A percentile compares a stretch with the other conserved stretches of the same genome.
Evolutionary conservation across 2,113 vertebrate genomes (phyloP).

Genomic region (Chionodraco myersi): DNA sequence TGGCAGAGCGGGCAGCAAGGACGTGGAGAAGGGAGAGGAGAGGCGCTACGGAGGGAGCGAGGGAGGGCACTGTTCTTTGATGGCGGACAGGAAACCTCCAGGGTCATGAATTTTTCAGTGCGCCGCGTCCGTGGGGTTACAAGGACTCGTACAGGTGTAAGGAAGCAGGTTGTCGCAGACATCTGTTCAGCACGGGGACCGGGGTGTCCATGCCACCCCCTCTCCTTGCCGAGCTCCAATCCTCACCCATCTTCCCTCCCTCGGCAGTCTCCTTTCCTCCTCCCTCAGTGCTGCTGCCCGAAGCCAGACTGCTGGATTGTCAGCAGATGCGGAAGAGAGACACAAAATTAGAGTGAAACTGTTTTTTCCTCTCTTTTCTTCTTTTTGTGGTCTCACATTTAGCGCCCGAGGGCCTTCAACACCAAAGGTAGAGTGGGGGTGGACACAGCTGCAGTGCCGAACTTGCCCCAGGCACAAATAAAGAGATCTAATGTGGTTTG

Average conservation of each 20-base stretch:
- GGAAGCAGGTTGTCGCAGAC: conserved; percentile 89
- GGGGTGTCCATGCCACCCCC: conserved; percentile 75
- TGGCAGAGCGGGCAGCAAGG: conserved; percentile 22
- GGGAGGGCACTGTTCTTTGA: conserved; percentile 80
- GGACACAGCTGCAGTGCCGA: conserved; percentile 95
- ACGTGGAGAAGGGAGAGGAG: conserved; percentile 10
- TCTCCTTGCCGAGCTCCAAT: conserved; percentile 15
- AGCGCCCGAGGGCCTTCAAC: conserved; percentile 90
- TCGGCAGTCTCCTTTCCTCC: conserved; percentile 4
- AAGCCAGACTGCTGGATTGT: conserved; percentile 86
- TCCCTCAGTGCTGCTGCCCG: conserved; percentile 72
- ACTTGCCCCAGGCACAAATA: conserved; percentile 94
- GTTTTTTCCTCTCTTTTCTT: conserved; percentile 59
- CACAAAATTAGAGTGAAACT: conserved; percentile 62
- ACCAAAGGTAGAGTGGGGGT: conserved; percentile 93
- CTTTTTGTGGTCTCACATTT: conserved; percentile 87
- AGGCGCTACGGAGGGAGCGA: neutral
- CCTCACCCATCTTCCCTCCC: conserved; percentile 13
- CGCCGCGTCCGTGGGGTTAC: conserved; percentile 70
- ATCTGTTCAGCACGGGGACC: conserved; percentile 87
- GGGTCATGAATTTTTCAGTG: conserved; percentile 91
- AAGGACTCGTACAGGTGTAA: conserved; percentile 89
- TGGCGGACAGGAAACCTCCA: conserved; percentile 78
- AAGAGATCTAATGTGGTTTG: conserved; percentile 93
- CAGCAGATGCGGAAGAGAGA: conserved; percentile 85